Evolutionary conservation across 2,888 invertebrate genomes (phyloP).

Genomic region (Ischnura elegans): DNA sequence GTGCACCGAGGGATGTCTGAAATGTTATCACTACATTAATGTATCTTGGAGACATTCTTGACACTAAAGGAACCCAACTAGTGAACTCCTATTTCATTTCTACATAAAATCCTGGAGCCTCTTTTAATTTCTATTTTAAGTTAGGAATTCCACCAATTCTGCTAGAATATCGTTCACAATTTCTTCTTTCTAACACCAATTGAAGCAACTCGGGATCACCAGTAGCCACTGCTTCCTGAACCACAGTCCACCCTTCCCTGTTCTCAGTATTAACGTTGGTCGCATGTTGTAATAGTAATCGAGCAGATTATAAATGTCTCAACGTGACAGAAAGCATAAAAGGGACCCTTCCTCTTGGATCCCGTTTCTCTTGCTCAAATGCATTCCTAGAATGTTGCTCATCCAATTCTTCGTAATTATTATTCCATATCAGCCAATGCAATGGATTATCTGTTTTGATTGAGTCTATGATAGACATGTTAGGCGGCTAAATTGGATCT

Average conservation of each 20-base stretch:
- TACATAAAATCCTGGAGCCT: conserved; percentile 99
- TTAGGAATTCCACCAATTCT: conserved; percentile 94
- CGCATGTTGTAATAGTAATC: conserved; percentile 86
- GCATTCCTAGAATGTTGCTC: conserved; percentile 82
- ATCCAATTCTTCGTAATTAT: conserved; percentile 85
- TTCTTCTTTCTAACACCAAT: conserved; percentile 91
- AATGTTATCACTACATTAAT: conserved; percentile 98
- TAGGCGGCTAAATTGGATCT: background rate
- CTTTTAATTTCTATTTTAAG: conserved; percentile 90
- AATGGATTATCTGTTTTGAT: conserved; percentile 87
- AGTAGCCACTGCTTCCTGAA: conserved; percentile 95
- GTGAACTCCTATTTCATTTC: conserved; percentile 99
- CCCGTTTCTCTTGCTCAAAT: conserved; percentile 88
- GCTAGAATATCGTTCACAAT: conserved; percentile 92
- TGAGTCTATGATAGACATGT: conserved; percentile 77
- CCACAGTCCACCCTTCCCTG: conserved; percentile 94
- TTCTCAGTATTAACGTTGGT: conserved; percentile 93
- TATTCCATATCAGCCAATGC: conserved; percentile 93
- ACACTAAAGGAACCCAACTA: conserved; percentile 98
- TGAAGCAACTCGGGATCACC: conserved; percentile 95
- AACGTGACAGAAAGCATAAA: conserved; percentile 96
- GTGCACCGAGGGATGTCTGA: too few species aligned
- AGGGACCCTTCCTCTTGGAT: conserved; percentile 94
- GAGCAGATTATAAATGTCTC: conserved; percentile 89
- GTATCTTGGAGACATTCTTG: conserved; percentile 98